These are phyloP conservation scores for Nannobrachium achirus DNA, from an alignment of 2,113 vertebrate genomes.

Conservation along the genomic window DNA sequence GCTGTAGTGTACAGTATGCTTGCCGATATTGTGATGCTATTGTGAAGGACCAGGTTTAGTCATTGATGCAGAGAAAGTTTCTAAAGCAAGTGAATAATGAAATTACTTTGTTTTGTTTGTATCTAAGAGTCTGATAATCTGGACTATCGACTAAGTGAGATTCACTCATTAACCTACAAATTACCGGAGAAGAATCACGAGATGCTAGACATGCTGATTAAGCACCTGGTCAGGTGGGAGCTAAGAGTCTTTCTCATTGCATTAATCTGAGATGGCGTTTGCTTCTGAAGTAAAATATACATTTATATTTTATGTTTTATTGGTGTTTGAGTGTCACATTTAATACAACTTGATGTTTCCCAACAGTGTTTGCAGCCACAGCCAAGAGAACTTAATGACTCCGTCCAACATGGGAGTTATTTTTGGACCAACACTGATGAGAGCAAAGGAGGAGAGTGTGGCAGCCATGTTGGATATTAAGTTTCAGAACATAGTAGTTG, in stretches of 20 bases:
- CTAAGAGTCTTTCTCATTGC: not conserved
- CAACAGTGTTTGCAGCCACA: slow-evolving; percentile 89
- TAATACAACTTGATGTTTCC: slow-evolving; percentile 17
- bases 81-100: not conserved
- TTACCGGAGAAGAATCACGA: slow-evolving; percentile 92
- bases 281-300: not conserved
- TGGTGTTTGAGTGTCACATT: not conserved
- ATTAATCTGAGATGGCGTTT: not conserved
- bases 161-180: slow-evolving; percentile 93
- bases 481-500: slow-evolving; percentile 96
- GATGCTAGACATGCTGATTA: slow-evolving; percentile 92
- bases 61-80: no score
- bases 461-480: slow-evolving; percentile 99
- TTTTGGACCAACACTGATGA: slow-evolving; percentile 95
- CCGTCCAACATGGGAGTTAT: slow-evolving; percentile 97
- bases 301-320: not conserved
- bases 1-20: no score
- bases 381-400: slow-evolving; percentile 91
- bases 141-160: slow-evolving; percentile 90
- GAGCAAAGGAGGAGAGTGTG: slow-evolving; percentile 94
- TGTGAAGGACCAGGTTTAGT: no score
- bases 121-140: slow-evolving; percentile 90
- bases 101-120: slow-evolving; percentile 20
- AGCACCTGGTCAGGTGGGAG: slow-evolving; percentile 91
- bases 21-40: no score